phyloP scores from a whole-genome alignment of 92 coral and sea anemone species.

The Anthopleura xanthogrammica region DNA sequence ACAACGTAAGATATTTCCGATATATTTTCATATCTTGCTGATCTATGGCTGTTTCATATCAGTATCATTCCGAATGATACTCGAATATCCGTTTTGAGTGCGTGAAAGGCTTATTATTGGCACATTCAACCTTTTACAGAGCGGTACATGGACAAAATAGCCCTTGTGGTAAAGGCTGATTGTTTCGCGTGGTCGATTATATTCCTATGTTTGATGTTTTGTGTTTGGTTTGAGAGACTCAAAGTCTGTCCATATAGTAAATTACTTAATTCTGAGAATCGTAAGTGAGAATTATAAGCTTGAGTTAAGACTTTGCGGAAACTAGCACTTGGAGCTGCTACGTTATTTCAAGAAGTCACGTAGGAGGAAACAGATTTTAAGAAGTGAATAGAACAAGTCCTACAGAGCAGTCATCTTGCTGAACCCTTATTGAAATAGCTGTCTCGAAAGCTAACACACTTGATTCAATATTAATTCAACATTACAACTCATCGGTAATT shows the following conservation, averaged over 20 bases:
- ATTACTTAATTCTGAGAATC: not conserved
- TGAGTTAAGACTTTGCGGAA: not conserved
- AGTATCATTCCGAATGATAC: not conserved
- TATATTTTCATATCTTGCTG: not conserved
- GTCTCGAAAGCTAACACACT: not conserved
- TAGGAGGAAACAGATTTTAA: not conserved
- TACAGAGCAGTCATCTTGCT: not conserved
- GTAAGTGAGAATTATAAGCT: not conserved
- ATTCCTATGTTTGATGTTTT: not conserved
- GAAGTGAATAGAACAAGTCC: not conserved
- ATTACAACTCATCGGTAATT: not conserved
- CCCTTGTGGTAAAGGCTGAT: not conserved
- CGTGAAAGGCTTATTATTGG: not conserved
- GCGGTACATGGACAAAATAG: not conserved
- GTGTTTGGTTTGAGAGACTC: not conserved
- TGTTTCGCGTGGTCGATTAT: not conserved
- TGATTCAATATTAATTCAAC: too few relatives aligned
- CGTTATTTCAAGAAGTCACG: not conserved
- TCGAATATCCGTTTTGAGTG: not conserved
- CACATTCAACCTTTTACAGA: not conserved
- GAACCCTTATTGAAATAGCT: not conserved
- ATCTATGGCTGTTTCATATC: slow-evolving; percentile 7
- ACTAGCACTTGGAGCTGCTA: not conserved
- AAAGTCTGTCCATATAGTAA: not conserved
- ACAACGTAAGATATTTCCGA: not conserved